Percentiles rank a stretch among this genome's conserved stretches.
phyloP scores from a whole-genome alignment of 2,113 vertebrate species.

The Eclectus roratus region DNA sequence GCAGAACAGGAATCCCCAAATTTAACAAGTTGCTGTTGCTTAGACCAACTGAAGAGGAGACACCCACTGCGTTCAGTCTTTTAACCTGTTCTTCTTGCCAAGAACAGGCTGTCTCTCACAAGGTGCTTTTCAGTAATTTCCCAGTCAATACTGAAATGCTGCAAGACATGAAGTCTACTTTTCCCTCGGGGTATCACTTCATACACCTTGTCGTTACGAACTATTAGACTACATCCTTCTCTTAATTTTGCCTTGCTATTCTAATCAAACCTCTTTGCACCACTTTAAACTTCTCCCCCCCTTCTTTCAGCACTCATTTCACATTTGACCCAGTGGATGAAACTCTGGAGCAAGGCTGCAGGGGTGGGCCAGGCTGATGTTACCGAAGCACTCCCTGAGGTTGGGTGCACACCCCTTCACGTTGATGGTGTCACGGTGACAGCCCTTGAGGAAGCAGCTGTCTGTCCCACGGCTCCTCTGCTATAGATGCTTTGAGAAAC shows the following conservation, averaged over 20 bases:
- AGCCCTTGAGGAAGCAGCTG: not conserved
- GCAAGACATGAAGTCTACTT: not conserved
- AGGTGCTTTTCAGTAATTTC: not conserved
- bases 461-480: not conserved
- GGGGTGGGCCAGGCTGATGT: not conserved
- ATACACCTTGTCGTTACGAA: not conserved
- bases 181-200: not conserved
- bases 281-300: not conserved
- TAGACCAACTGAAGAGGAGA: not conserved
- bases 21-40: not conserved
- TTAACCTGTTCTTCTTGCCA: not conserved
- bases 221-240: not conserved
- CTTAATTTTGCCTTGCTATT: constrained; percentile 5
- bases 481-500: not conserved
- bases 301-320: not conserved
- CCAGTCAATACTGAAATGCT: not conserved
- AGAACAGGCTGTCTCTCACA: not conserved
- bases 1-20: not conserved
- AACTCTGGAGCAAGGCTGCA: not conserved
- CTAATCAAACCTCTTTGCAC: not conserved
- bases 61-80: not conserved
- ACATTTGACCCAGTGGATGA: not conserved
- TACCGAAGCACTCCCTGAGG: not conserved
- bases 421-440: no score
- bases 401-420: accelerated